These are phyloP conservation scores for Drosophila albomicans DNA, from an alignment of 1,140 invertebrate species.

Conservation along the genomic window DNA sequence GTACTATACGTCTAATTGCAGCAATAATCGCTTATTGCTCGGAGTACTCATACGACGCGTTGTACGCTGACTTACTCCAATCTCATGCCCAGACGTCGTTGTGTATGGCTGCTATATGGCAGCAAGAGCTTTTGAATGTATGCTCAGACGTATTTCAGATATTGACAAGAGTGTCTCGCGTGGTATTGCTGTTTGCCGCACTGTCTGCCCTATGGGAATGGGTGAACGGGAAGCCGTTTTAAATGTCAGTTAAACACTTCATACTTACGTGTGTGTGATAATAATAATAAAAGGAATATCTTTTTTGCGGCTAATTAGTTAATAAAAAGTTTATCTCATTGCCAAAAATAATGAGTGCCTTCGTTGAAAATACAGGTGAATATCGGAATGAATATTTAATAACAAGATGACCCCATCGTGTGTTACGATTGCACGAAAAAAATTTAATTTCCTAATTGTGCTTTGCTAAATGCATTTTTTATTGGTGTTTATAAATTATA, in stretches of 20 bases:
- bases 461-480: constrained; percentile 15
- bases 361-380: constrained; percentile 52
- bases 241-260: not conserved
- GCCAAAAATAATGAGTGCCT: constrained; percentile 30
- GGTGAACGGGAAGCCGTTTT: not conserved
- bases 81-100: not conserved
- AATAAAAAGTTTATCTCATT: constrained; percentile 2
- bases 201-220: not conserved
- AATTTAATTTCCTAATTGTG: not conserved
- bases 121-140: constrained; percentile 41
- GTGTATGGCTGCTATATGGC: constrained; percentile 5
- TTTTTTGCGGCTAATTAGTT: not conserved
- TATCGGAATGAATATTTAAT: constrained; percentile 20
- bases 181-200: not conserved
- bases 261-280: not conserved
- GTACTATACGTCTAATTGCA: constrained; percentile 21
- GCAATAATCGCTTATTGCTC: constrained; percentile 23
- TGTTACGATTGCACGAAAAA: not conserved
- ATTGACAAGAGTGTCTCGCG: constrained; percentile 43
- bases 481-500: constrained; percentile 29
- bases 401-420: not conserved
- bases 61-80: not conserved
- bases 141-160: constrained; percentile 65
- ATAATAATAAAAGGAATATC: not conserved
- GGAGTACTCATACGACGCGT: constrained; percentile 1